Conservation (phyloP, 2,888 invertebrate genomes). For the Steinernema carpocapsae region DNA sequence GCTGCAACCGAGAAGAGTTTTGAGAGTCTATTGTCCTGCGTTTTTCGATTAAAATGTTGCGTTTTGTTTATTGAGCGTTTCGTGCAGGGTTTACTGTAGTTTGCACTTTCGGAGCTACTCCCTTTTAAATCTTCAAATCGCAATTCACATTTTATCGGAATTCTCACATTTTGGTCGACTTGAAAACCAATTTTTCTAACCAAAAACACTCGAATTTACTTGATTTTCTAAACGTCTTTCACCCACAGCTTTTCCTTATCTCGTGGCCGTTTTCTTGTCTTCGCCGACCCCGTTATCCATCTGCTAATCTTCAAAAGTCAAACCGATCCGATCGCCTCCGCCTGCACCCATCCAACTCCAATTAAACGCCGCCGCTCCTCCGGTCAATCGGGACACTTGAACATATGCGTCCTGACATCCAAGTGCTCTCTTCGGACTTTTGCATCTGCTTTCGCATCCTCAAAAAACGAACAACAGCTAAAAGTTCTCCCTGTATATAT, state of each 20-base stretch:
- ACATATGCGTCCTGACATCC: constrained; percentile 3
- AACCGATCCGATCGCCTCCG: neutral
- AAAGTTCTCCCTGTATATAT: neutral
- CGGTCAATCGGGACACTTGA: neutral
- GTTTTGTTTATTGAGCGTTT: neutral
- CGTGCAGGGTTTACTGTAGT: neutral
- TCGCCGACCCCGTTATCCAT: neutral
- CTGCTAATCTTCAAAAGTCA: neutral
- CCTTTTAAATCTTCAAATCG: too few species aligned
- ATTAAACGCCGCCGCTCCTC: constrained; percentile 4
- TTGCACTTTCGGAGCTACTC: neutral
- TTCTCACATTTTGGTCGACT: neutral
- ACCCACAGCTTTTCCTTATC: neutral
- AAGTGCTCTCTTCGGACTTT: neutral
- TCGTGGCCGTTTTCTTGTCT: neutral
- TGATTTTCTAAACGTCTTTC: neutral
- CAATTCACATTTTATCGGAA: too few species aligned
- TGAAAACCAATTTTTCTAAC: neutral
- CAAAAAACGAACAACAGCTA: neutral
- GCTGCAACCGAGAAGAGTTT: neutral
- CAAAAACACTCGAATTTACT: neutral
- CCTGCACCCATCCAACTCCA: constrained; percentile 1
- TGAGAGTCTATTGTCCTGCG: neutral
- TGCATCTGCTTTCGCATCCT: neutral
- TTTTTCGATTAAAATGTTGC: neutral